Percentiles rank a stretch among this genome's conserved stretches.
These are phyloP conservation scores for Heliconius hewitsoni DNA, from an alignment of 1,140 invertebrate genomes.

Conservation along the genomic window DNA sequence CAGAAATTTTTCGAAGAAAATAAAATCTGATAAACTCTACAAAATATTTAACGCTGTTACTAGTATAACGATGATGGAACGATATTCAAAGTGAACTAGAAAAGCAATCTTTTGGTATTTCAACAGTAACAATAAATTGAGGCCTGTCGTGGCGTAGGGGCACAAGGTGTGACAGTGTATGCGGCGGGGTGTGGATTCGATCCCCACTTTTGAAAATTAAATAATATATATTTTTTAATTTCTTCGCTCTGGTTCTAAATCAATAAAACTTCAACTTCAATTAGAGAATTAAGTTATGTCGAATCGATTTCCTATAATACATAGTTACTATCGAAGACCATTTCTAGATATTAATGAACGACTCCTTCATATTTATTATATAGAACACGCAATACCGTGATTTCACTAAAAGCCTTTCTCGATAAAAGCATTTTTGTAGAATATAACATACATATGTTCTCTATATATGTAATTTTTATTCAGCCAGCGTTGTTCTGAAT, in stretches of 20 bases:
- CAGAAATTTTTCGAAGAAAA: constrained; percentile 18
- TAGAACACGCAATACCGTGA: constrained; percentile 36
- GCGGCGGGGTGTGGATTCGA: too few species aligned
- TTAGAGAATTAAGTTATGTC: background rate
- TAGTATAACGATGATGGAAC: background rate
- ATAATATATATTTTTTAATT: too few species aligned
- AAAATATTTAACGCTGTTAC: constrained; percentile 14
- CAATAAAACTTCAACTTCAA: background rate
- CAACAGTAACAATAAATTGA: too few species aligned
- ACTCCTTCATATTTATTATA: constrained; percentile 31
- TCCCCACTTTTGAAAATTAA: too few species aligned
- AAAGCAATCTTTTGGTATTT: background rate
- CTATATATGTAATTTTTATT: constrained; percentile 44
- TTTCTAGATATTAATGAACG: constrained; percentile 32
- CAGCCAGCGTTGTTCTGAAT: constrained; percentile 38
- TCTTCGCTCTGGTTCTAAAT: background rate
- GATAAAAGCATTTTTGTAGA: constrained; percentile 37
- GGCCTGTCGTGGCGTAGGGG: too few species aligned
- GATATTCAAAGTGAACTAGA: background rate
- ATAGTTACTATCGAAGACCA: constrained; percentile 9
- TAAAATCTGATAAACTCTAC: background rate
- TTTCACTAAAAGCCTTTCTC: constrained; percentile 38
- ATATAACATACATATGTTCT: constrained; percentile 33
- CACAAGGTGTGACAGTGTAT: too few species aligned
- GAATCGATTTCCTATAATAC: background rate